Percentiles rank a stretch among this genome's conserved stretches.
phyloP scores from a whole-genome alignment of 2,888 invertebrate genomes.

The Altica lythri region DNA sequence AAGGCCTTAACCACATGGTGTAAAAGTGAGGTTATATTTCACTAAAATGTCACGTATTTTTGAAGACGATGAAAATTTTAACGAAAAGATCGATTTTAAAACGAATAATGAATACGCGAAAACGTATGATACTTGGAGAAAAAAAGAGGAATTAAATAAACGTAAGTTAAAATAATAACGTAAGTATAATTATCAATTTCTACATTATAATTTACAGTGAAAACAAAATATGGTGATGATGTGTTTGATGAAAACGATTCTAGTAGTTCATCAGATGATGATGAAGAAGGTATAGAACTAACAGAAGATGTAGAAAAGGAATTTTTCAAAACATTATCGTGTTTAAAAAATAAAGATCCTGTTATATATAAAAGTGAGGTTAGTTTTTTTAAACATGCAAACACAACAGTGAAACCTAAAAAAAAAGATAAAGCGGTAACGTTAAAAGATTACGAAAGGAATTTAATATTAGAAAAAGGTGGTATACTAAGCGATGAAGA shows the following conservation, averaged over 20 bases:
- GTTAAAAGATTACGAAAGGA: slow-evolving; percentile 79
- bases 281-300: slow-evolving; percentile 65
- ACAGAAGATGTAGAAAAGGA: slow-evolving; percentile 77
- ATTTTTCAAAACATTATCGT: slow-evolving; percentile 84
- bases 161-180: slow-evolving; percentile 59
- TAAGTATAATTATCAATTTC: background rate
- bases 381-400: slow-evolving; percentile 65
- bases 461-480: slow-evolving; percentile 71
- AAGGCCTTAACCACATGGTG: no score
- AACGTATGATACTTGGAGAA: slow-evolving; percentile 80
- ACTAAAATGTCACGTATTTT: slow-evolving; percentile 8
- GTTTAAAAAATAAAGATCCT: slow-evolving; percentile 87
- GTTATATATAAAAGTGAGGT: slow-evolving; percentile 80
- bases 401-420: slow-evolving; percentile 47
- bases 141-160: slow-evolving; percentile 85
- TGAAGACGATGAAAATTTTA: slow-evolving; percentile 50
- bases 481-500: slow-evolving; percentile 62
- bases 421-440: slow-evolving; percentile 65
- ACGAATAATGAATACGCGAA: slow-evolving; percentile 83
- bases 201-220: slow-evolving; percentile 61
- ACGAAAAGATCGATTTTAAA: slow-evolving; percentile 64
- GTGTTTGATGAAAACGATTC: slow-evolving; percentile 56
- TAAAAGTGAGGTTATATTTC: no score
- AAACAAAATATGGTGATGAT: slow-evolving; percentile 73
- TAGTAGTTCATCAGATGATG: slow-evolving; percentile 65